Conservation (phyloP, 2,113 vertebrate genomes). For the Diphyllodes magnificus region DNA sequence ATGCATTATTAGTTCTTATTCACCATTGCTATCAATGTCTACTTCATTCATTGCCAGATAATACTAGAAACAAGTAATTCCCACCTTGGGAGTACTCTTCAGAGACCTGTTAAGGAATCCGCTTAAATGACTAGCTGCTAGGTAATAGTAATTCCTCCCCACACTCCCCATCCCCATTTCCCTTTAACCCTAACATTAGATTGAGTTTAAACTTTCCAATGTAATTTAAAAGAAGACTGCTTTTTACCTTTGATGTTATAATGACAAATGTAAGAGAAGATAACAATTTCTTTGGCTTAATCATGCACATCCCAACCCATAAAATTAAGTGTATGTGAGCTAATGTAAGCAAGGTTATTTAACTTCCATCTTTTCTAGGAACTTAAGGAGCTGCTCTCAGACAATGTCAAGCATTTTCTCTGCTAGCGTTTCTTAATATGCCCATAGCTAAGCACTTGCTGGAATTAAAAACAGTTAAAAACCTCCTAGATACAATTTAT, state of each 20-base stretch:
- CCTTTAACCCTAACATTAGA: neutral
- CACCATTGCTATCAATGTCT: neutral
- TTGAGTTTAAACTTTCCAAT: neutral
- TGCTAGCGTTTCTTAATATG: neutral
- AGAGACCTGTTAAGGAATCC: neutral
- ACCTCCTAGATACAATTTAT: neutral
- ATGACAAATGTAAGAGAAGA: constrained; percentile 17
- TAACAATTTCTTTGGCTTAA: constrained; percentile 1
- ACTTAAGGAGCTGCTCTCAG: neutral
- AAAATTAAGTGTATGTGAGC: neutral
- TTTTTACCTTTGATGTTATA: constrained; percentile 6
- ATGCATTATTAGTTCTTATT: neutral
- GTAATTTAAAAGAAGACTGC: neutral
- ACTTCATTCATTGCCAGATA: neutral
- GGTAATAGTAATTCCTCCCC: neutral
- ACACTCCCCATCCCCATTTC: neutral
- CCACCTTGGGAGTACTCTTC: neutral
- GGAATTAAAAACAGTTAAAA: neutral
- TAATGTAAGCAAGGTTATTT: neutral
- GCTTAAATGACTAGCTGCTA: neutral
- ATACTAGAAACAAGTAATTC: neutral
- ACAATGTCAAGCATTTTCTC: neutral
- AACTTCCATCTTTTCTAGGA: neutral
- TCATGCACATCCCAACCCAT: neutral
- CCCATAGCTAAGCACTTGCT: neutral